phyloP scores from a whole-genome alignment of 1,140 invertebrate genomes.

The Paramacrobiotus metropolitanus region DNA sequence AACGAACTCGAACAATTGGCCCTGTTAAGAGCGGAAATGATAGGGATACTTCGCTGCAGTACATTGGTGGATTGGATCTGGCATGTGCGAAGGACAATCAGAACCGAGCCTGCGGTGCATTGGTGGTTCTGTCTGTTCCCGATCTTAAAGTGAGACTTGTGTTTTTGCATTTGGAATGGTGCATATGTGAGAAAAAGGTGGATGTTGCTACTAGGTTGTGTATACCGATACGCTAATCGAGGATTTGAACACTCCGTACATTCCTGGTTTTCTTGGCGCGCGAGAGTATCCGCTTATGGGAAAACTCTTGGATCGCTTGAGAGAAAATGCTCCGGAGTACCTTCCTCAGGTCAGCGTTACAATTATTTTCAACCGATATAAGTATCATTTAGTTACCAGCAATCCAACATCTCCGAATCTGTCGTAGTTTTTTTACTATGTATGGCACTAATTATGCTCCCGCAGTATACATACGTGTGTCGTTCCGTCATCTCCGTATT shows the following conservation, averaged over 20 bases:
- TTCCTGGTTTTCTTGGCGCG: not conserved
- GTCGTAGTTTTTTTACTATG: no score
- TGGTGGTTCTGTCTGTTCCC: not conserved
- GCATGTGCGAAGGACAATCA: not conserved
- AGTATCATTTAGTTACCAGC: not conserved
- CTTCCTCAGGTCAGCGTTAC: not conserved
- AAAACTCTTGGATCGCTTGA: not conserved
- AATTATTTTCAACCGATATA: not conserved
- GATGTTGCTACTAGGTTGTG: slow-evolving; percentile 1
- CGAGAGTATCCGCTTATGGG: not conserved
- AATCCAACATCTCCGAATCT: no score
- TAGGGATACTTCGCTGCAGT: not conserved
- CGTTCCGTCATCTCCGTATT: not conserved
- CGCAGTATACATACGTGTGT: not conserved
- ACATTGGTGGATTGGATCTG: not conserved
- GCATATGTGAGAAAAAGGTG: not conserved
- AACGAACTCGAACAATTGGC: not conserved
- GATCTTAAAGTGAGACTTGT: not conserved
- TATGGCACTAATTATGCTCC: not conserved
- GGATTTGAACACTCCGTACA: not conserved
- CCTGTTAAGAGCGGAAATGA: not conserved
- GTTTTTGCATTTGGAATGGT: not conserved
- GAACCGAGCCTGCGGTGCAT: not conserved
- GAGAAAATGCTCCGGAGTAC: not conserved
- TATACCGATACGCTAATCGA: not conserved